Percentiles rank a stretch among this genome's conserved stretches.
Conservation (phyloP, 1,140 invertebrate species). For the Trichonephila inaurata region DNA sequence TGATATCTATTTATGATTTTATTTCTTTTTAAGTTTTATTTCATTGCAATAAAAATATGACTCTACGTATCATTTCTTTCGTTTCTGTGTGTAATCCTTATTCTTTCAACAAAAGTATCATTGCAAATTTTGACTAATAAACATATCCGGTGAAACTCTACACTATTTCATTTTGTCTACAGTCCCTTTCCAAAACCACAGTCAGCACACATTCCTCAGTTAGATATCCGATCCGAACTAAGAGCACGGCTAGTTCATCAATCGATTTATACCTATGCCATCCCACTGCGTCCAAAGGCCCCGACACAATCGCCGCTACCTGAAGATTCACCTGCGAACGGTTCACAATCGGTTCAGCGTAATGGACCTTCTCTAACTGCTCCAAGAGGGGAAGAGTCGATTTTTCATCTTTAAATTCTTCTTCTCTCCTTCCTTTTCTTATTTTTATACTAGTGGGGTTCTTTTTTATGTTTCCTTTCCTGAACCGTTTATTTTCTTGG, state of each 20-base stretch:
- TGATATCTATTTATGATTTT: too few species aligned
- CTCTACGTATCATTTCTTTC: too few species aligned
- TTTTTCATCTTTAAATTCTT: background rate
- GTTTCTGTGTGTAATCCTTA: too few species aligned
- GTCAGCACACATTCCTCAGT: constrained; percentile 9
- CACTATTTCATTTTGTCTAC: background rate
- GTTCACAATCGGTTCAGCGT: background rate
- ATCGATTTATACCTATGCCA: constrained; percentile 59
- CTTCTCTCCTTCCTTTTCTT: background rate
- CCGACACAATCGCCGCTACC: constrained; percentile 2
- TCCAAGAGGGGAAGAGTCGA: background rate
- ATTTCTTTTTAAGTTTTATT: too few species aligned
- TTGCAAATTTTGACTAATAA: too few species aligned
- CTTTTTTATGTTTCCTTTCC: background rate
- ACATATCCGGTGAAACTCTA: too few species aligned
- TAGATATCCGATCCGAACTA: background rate
- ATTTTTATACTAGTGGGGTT: background rate
- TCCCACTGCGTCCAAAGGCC: background rate
- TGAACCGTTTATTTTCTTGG: background rate
- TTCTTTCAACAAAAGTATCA: too few species aligned
- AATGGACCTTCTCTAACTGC: constrained; percentile 8
- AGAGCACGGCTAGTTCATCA: constrained; percentile 18
- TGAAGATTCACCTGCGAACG: background rate
- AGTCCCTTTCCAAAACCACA: background rate
- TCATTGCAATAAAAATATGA: too few species aligned